Evolutionary conservation across 2,888 invertebrate species (phyloP), one percentile per base, ranked within the genome.

Genomic region (Heliothis peltigera): DNA sequence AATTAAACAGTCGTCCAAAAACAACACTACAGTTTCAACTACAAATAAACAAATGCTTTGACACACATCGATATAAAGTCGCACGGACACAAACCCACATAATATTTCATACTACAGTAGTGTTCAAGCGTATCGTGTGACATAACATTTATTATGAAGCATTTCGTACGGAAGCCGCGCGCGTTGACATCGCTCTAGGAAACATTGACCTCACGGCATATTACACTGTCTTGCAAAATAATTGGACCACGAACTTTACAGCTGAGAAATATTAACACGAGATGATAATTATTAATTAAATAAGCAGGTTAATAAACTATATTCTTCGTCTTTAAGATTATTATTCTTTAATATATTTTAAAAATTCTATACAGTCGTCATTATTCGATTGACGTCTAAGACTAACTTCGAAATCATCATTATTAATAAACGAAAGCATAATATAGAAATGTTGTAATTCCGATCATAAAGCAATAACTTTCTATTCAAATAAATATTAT

Each of bases 131-230:
- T 84, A 87, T 85, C 76, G 75, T 70, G 79, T 89, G 86, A 84
- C 82, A 86, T 86, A 87, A 79, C 72, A 74, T 62, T 69, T 63
- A 68, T 56, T 68, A 82, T 69, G 66, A 73, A 72, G 68, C 70
- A 81, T 81, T 81, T 73, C 63, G 74, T 79, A 64, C 66, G 91
- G 91, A 90, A 88, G 84, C 77, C 84, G 84, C 82, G 85, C 80
- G 78, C 80, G 74, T 65, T 65, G 70, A 78, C 86, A 74, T 67
- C 71, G 73, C 86, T 51, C 74, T 85, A 84, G 64, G 70, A 78
- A 76, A 48, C 71, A 65, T 73, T 70, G 74, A 76, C 68, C 79
- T 74, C 66, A 63, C 64, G 62, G 53, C 25, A 47, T 63, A 68
- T 63, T 77, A 49, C 62, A 74, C 54, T 56, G 44, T 35, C 53